phyloP scores from a whole-genome alignment of 1,140 invertebrate species.

The Vanessa tameamea region DNA sequence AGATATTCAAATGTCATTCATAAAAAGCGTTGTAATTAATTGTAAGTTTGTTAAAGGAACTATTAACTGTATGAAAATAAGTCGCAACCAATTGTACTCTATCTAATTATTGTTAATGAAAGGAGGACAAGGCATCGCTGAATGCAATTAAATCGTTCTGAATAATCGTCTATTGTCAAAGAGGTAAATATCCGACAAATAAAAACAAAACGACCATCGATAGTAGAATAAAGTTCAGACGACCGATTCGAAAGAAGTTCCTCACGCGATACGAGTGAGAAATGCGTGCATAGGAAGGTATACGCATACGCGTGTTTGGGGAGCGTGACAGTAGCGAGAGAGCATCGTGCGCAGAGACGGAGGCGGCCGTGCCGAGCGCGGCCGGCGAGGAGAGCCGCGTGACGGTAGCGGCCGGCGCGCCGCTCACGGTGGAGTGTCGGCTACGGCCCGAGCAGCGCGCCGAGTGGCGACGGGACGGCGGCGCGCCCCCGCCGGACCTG shows the following conservation, averaged over 20 bases:
- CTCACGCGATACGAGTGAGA: too few species aligned
- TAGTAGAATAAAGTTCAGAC: neutral
- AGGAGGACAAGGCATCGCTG: slow-evolving; percentile 22
- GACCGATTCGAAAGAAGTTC: too few species aligned
- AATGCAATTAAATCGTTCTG: slow-evolving; percentile 7
- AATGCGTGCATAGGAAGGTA: neutral
- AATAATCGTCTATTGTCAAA: slow-evolving; percentile 19
- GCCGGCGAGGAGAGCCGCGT: slow-evolving; percentile 41
- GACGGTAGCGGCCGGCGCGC: slow-evolving; percentile 50
- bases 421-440: slow-evolving; percentile 52
- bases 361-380: slow-evolving; percentile 31
- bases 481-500: slow-evolving; percentile 48
- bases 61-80: neutral
- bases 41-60: too few species aligned
- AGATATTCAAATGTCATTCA: too few species aligned
- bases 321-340: neutral
- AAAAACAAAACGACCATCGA: neutral
- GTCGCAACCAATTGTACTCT: slow-evolving; percentile 9
- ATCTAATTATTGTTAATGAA: slow-evolving; percentile 22
- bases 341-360: slow-evolving; percentile 19
- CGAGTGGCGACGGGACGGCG: slow-evolving; percentile 52
- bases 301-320: neutral
- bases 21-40: too few species aligned
- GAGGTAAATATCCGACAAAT: neutral
- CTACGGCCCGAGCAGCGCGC: slow-evolving; percentile 59